Percentiles rank a stretch among this genome's conserved stretches.
Conservation (phyloP, 2,113 vertebrate species). For the Centrocercus urophasianus region DNA sequence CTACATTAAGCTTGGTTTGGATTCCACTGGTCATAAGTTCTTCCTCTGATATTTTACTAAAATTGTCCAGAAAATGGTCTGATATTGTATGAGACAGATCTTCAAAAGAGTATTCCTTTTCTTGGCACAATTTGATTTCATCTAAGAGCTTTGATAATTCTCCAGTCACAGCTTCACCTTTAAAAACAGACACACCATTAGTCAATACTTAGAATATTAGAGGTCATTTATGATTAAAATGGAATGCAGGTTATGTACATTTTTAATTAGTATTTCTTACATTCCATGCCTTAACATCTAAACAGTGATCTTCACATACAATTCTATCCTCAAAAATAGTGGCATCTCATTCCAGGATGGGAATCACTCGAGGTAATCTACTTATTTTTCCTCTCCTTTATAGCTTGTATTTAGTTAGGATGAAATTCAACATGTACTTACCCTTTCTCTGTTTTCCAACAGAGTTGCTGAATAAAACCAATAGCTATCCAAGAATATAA, state of each 20-base stretch:
- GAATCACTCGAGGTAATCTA: not conserved
- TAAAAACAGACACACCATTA: constrained; percentile 58
- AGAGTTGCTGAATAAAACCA: not conserved
- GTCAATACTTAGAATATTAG: constrained; percentile 18
- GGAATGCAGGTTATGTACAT: constrained; percentile 24
- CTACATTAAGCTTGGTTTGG: constrained; percentile 81
- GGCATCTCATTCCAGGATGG: not conserved
- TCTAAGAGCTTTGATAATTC: constrained; percentile 95
- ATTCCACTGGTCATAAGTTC: constrained; percentile 87
- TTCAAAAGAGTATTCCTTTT: constrained; percentile 96
- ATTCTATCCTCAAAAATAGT: not conserved
- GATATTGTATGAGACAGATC: constrained; percentile 95
- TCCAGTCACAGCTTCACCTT: constrained; percentile 93
- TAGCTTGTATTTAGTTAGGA: not conserved
- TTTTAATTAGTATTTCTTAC: not conserved
- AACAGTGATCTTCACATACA: not conserved
- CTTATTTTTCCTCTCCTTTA: not conserved
- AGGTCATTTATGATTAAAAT: constrained; percentile 12
- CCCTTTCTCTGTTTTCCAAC: not conserved
- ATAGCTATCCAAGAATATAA: not conserved
- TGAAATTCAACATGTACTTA: not conserved
- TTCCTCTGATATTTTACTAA: constrained; percentile 91
- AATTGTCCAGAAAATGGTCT: constrained; percentile 94
- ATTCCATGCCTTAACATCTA: not conserved
- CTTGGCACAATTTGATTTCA: constrained; percentile 95